Evolutionary conservation across 2,797 vertebrate genomes (phyloP).

Genomic region (Poliocrania exsul): DNA sequence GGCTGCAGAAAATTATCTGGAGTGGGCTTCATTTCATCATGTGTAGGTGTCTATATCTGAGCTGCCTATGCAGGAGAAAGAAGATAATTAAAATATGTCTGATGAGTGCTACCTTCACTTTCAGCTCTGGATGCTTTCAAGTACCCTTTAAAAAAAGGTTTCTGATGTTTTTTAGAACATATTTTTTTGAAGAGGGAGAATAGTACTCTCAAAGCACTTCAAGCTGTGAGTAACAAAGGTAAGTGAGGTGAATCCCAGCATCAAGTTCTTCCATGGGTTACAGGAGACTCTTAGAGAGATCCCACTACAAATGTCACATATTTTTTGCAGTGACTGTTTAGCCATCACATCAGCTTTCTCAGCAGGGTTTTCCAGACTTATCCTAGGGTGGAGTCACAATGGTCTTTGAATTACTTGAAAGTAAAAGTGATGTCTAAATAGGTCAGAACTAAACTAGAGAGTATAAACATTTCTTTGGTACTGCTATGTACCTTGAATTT

Average conservation of each 20-base stretch:
- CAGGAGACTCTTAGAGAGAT: background rate
- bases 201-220: background rate
- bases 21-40: background rate
- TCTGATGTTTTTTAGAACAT: background rate
- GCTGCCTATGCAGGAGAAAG: background rate
- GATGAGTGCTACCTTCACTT: background rate
- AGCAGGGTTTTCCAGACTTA: background rate
- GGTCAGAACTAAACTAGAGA: background rate
- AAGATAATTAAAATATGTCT: background rate
- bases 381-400: fast-evolving
- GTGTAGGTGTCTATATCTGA: background rate
- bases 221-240: background rate
- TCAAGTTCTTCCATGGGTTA: background rate
- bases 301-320: background rate
- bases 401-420: background rate
- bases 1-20: background rate
- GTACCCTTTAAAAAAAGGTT: background rate
- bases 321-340: background rate
- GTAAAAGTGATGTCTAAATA: background rate
- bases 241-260: background rate
- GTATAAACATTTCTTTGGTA: background rate
- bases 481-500: background rate
- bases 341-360: background rate
- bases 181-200: background rate
- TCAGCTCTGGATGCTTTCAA: background rate